Base-by-base conservation (phyloP, 92 coral and sea anemone genomes). In the Phenganax stokvisi region DNA sequence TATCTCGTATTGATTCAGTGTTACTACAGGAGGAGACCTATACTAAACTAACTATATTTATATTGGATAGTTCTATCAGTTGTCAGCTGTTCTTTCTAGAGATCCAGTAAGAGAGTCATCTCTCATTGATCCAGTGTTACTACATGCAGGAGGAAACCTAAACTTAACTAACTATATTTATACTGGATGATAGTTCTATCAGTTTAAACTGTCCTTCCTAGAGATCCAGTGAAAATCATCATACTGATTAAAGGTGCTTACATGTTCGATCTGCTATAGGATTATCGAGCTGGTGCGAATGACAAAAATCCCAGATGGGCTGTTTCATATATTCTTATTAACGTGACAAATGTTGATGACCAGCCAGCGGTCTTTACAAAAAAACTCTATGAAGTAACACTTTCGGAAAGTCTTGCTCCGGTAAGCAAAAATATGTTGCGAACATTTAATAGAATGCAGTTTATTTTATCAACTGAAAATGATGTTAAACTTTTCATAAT, bases 311-410 rank as follows among this genome's bases (percentile, higher is more conserved):
- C 70, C 6, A 56, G 56, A 2, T 78, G 37, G 59, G 37, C 13
- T 25, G 17, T 63, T 11, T 78, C 82, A 15, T 78, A 78, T 51
- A 16, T 78, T 57, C 16, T 78, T 30, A 68, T 81, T 59, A 58
- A 17, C 5, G 85, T 90, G 13, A 54, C 73, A 31, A 88, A 90
- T 37, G 93, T 80, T 13, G 93, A 90, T 71, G 89, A 88, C 20
- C 81, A 83, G 0, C 84, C 89, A 6, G 88, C 91, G 15, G 83
- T 74, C 51, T 90, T 90, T 77, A 71, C 93, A 12, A 28, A 85
- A 28, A 86, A 65, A 60, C 81, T 84, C n/a, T 90, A 88, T 79
- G 51, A 66, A 17, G 74, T 85, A 51, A 20, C 57, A 30, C 58
- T 88, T 51, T 54, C 76, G 3, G 91, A 90, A 69, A 80, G 85